Evolutionary conservation across 2,113 vertebrate species (phyloP), one percentile per base, ranked within the genome.

Genomic region (Sander vitreus): DNA sequence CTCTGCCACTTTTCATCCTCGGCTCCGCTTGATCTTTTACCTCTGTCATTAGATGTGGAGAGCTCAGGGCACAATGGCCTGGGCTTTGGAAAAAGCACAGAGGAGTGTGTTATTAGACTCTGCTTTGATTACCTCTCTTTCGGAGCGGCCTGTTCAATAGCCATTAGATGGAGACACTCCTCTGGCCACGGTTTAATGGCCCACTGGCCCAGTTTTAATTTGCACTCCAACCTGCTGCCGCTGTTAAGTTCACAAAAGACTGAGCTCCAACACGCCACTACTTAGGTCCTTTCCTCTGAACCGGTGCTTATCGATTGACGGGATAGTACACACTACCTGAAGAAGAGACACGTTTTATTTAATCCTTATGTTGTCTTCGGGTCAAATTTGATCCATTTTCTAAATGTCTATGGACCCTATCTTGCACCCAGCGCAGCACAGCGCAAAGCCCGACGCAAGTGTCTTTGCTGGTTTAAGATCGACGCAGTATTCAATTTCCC

Each of bases 51-150:
- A 91, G 76, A 88, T 51, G 85, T 89, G 67, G 74, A 91, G 86
- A 88, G 86, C 88, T 82, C 78, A 78, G 85, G 65, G 85, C 89
- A 92, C 91, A 94, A 94, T 91, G 91, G 86, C 78, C 65, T 53
- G 54, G 65, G 67, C 78, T 89, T 88, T 90, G 33, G 63, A 89
- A 83, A 11, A 89, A 90, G 78, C 86, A 92, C 69, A 83, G 77
- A 90, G 87, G 80, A 89, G 89, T 89, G 84, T 91, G 92, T 94
- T 95, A 95, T 95, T 94, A 93, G 85, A 73, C 84, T 81, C 43
- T 19, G 90, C 93, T 92, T 93, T 95, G 92, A 95, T 95, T 95
- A 94, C 90, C 89, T 90, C 91, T 94, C 58, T 19, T 92, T 89
- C 83, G 77, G 83, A 90, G 87, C 58, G n/a, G 83, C 76, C 87